Percentiles rank a stretch among this genome's conserved stretches.
phyloP scores from a whole-genome alignment of 1,140 invertebrate species.

The Eufriesea mexicana region DNA sequence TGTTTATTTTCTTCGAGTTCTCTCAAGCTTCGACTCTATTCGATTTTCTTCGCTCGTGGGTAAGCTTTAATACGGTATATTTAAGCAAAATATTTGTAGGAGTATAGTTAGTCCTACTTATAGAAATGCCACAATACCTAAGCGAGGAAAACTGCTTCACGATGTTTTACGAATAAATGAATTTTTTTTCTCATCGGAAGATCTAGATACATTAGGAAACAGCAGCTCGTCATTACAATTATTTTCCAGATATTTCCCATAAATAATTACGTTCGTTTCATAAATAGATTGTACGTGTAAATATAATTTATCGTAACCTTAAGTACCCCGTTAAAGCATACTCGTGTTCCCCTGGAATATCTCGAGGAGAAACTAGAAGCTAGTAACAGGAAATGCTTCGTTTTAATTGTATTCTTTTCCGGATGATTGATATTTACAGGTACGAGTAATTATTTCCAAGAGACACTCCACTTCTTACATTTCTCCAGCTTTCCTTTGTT shows the following conservation, averaged over 20 bases:
- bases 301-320: neutral
- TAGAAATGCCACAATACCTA: neutral
- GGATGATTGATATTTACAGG: neutral
- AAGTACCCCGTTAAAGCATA: neutral
- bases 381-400: neutral
- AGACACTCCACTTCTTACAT: neutral
- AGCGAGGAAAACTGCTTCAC: neutral
- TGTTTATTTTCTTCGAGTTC: no score
- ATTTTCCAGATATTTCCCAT: neutral
- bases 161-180: neutral
- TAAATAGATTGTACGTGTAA: neutral
- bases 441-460: neutral
- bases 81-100: no score
- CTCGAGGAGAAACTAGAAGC: neutral
- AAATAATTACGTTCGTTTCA: neutral
- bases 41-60: no score
- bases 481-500: neutral
- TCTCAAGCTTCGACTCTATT: no score
- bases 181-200: neutral
- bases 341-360: neutral
- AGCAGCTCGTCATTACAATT: neutral
- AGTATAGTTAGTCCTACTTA: no score
- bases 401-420: neutral
- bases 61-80: no score
- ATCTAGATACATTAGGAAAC: neutral